These are phyloP conservation scores for Dusona sp. DNA, from an alignment of 2,888 invertebrate species.

Conservation along the genomic window DNA sequence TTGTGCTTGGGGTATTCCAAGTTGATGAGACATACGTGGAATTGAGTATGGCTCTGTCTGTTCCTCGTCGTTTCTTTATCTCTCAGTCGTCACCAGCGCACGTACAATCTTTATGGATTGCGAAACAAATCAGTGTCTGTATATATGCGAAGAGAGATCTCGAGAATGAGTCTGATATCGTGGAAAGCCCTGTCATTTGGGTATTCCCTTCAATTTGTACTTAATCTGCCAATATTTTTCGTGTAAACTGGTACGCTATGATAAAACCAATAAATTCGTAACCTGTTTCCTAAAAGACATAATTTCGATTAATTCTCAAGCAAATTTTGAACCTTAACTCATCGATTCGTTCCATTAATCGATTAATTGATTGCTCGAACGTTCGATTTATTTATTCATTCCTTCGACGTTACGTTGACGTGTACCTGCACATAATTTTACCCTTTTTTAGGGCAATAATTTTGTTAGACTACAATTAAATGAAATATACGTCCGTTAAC, in stretches of 20 bases:
- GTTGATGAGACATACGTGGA: constrained; percentile 63
- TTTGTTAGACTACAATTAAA: not conserved
- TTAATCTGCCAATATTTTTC: not conserved
- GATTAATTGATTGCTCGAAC: too few relatives aligned
- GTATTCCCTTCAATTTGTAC: constrained; percentile 45
- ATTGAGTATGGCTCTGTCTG: constrained; percentile 24
- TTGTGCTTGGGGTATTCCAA: constrained; percentile 60
- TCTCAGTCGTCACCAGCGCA: constrained; percentile 14
- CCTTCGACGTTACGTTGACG: too few relatives aligned
- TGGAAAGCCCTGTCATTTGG: constrained; percentile 58
- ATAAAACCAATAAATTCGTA: not conserved
- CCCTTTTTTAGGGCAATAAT: not conserved
- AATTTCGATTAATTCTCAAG: too few relatives aligned
- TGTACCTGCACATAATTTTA: too few relatives aligned
- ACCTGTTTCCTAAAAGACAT: too few relatives aligned
- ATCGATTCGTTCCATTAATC: too few relatives aligned
- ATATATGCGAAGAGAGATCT: not conserved
- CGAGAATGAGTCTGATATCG: constrained; percentile 27
- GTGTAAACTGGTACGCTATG: not conserved
- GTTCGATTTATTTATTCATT: too few relatives aligned
- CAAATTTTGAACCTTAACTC: too few relatives aligned
- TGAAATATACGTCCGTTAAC: not conserved
- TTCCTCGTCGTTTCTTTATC: constrained; percentile 43
- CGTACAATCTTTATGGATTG: constrained; percentile 49
- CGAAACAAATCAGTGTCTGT: constrained; percentile 42